Evolutionary conservation across 1,140 invertebrate genomes (phyloP).

Genomic region (Tigriopus japonicus): DNA sequence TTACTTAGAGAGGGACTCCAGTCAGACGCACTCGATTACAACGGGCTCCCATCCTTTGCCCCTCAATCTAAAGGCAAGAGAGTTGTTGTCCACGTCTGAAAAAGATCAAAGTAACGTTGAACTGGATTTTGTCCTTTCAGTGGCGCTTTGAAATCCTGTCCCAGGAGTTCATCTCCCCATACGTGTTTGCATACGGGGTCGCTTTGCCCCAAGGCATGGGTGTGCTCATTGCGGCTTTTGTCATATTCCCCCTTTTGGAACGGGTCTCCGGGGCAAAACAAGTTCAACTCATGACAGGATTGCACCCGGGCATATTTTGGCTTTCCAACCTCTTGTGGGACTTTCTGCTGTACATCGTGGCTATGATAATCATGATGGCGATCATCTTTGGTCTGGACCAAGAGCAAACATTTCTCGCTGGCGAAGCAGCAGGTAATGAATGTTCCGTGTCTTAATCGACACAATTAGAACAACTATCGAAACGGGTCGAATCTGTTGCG

Average conservation of each 20-base stretch:
- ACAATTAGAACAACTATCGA: no score
- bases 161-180: background rate
- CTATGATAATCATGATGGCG: background rate
- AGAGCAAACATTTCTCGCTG: background rate
- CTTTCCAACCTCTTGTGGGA: slow-evolving; percentile 6
- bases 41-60: background rate
- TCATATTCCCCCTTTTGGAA: slow-evolving; percentile 3
- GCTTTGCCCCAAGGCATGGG: background rate
- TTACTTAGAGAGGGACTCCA: background rate
- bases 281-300: slow-evolving; percentile 8
- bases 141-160: background rate
- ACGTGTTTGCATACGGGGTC: background rate
- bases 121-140: no score
- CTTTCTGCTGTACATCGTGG: background rate
- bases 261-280: background rate
- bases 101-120: no score
- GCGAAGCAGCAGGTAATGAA: background rate
- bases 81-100: no score
- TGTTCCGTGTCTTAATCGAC: no score
- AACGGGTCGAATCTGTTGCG: no score
- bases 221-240: background rate
- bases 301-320: slow-evolving; percentile 7
- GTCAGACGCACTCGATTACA: background rate
- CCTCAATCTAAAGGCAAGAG: no score
- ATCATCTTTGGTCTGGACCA: background rate